Base-by-base conservation (phyloP, 1,140 invertebrate species). In the Drosophila dunni region DNA sequence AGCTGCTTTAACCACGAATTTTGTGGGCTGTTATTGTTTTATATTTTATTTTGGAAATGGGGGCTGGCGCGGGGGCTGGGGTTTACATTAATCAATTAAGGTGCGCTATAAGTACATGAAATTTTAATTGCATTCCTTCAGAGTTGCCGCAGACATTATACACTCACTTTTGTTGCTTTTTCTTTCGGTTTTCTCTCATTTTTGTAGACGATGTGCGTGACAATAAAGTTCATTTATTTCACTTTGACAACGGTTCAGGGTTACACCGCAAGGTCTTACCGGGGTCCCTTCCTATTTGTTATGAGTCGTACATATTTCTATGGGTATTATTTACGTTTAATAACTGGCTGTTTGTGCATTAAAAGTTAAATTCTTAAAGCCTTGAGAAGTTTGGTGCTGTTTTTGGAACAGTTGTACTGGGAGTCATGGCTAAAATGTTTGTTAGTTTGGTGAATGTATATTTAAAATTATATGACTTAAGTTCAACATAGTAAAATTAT, bases 71-170 rank as follows among this genome's bases (percentile, higher is more conserved):
- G 24, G n/a, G 36, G 42, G 5, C n/a, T 29, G 15, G 40, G n/a
- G 38, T 7, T 57, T 50, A 61, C 58, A 74, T 74, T 81, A 81
- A 82, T 81, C 71, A 67, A 75, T 75, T 81, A 79, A 46, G 51
- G 57, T 46, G 69, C 38, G 60, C 29, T 29, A 68, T 62, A 54
- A 58, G 56, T 40, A 73, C 50, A 66, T 65, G 36, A 63, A 72
- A 76, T 81, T 79, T 79, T 82, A 61, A 65, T 71, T 67, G 72
- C 68, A 63, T 77, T 67, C 45, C 67, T 45, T 73, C 48, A 17
- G 44, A 60, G 33, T 36, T 36, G 8, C 17, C 33, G 10, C 63
- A 68, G 56, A 54, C 70, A 73, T 17, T 50, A 63, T 36, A 24
- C 61, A 51, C 36, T 42, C 48, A 29, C 24, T 29, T 29, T 29